These are phyloP conservation scores for Olivierus martensii DNA, from an alignment of 1,140 invertebrate genomes.

Conservation along the genomic window DNA sequence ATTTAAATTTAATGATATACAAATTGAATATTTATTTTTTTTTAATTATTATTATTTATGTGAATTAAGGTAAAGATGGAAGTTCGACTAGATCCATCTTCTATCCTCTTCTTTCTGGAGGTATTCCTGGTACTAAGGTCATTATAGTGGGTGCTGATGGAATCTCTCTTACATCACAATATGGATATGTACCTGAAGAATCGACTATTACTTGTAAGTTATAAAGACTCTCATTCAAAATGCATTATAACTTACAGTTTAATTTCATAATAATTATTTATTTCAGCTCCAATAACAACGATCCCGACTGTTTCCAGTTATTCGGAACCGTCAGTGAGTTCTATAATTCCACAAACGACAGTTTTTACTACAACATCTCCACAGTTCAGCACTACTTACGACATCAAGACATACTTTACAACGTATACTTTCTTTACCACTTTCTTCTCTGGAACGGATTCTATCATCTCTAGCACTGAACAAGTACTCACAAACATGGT, in stretches of 20 bases:
- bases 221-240: constrained; percentile 1
- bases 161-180: neutral
- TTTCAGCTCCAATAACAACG: constrained; percentile 18
- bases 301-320: constrained; percentile 7
- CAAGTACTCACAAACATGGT: constrained; percentile 41
- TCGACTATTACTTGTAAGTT: too few species aligned
- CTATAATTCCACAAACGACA: constrained; percentile 22
- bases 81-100: neutral
- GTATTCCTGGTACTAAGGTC: neutral
- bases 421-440: constrained; percentile 66
- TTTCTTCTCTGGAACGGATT: constrained; percentile 64
- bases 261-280: constrained; percentile 14
- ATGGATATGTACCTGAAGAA: neutral
- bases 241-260: neutral
- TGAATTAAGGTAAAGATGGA: too few species aligned
- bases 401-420: constrained; percentile 22
- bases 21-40: too few species aligned
- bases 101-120: neutral
- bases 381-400: constrained; percentile 3
- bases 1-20: too few species aligned
- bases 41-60: too few species aligned
- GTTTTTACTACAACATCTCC: constrained; percentile 17
- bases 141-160: neutral
- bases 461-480: constrained; percentile 63
- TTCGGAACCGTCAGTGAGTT: constrained; percentile 17